Evolutionary conservation across 2,797 vertebrate species (phyloP).

Genomic region (Pyrocephalus nanus): DNA sequence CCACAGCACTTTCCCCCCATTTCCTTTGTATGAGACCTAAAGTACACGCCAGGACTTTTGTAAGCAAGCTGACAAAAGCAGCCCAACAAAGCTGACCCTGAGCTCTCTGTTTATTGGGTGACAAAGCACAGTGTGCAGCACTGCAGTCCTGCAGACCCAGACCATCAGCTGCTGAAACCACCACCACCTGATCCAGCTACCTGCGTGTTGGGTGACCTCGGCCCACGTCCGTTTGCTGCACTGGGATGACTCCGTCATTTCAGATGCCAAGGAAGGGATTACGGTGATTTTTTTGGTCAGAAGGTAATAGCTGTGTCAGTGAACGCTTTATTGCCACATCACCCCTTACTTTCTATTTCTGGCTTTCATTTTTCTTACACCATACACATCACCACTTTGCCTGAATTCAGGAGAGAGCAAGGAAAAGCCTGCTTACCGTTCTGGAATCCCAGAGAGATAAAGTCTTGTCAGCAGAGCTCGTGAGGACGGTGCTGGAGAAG

Average conservation of each 20-base stretch:
- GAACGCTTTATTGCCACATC: not conserved
- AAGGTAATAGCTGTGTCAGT: not conserved
- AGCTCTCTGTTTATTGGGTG: not conserved
- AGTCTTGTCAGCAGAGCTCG: slow-evolving; percentile 74
- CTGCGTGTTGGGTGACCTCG: not conserved
- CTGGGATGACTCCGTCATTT: not conserved
- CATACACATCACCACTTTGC: not conserved
- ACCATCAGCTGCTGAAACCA: not conserved
- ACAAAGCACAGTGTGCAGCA: not conserved
- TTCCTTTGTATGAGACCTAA: not conserved
- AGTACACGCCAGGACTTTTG: not conserved
- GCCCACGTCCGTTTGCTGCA: fast-evolving
- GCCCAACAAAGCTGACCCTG: not conserved
- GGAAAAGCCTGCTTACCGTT: slow-evolving; percentile 15
- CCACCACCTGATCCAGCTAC: not conserved
- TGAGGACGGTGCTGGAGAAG: slow-evolving; percentile 71
- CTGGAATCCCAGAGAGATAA: slow-evolving; percentile 76
- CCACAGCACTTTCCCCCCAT: not conserved
- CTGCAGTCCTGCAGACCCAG: not conserved
- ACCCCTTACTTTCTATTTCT: not conserved
- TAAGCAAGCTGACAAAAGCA: not conserved
- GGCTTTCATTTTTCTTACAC: not conserved
- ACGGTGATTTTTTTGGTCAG: not conserved
- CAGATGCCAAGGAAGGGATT: not conserved
- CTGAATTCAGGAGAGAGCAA: not conserved